Evolutionary conservation across 2,113 vertebrate species (phyloP).

Genomic region (Lepus europaeus): DNA sequence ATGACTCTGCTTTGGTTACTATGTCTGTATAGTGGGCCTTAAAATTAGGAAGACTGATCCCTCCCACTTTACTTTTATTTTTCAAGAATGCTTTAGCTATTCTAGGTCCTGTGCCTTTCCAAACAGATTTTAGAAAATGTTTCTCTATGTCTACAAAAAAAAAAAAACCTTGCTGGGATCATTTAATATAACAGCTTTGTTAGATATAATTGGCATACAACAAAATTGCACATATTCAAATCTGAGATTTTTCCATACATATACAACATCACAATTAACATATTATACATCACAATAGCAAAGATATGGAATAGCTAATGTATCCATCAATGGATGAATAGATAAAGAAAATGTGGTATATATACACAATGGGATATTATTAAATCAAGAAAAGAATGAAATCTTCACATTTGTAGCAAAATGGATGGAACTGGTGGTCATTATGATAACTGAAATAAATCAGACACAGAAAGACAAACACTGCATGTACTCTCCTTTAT

Average conservation of each 20-base stretch:
- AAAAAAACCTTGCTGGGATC: not conserved
- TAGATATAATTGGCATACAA: conserved; percentile 4
- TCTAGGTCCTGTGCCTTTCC: not conserved
- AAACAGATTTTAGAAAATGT: conserved; percentile 51
- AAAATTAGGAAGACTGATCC: not conserved
- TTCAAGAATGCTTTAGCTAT: conserved; percentile 7
- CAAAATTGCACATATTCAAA: conserved; percentile 32
- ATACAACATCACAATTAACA: not conserved
- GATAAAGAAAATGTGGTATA: too few relatives aligned
- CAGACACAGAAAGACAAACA: too few relatives aligned
- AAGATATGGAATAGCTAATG: too few relatives aligned
- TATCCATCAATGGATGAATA: too few relatives aligned
- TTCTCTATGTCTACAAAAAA: not conserved
- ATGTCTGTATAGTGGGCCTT: not conserved
- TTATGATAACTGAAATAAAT: too few relatives aligned
- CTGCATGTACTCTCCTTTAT: too few relatives aligned
- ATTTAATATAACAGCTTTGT: conserved; percentile 20
- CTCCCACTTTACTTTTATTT: not conserved
- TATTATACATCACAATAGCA: not conserved
- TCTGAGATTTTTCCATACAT: not conserved
- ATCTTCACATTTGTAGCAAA: too few relatives aligned
- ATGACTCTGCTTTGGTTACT: conserved; percentile 27
- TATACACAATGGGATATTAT: too few relatives aligned
- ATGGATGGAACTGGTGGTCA: too few relatives aligned
- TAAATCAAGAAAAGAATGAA: too few relatives aligned